A percentile compares a stretch with the other conserved stretches of the same genome.
Conservation (phyloP, 2,113 vertebrate genomes). For the Elgaria multicarinata region DNA sequence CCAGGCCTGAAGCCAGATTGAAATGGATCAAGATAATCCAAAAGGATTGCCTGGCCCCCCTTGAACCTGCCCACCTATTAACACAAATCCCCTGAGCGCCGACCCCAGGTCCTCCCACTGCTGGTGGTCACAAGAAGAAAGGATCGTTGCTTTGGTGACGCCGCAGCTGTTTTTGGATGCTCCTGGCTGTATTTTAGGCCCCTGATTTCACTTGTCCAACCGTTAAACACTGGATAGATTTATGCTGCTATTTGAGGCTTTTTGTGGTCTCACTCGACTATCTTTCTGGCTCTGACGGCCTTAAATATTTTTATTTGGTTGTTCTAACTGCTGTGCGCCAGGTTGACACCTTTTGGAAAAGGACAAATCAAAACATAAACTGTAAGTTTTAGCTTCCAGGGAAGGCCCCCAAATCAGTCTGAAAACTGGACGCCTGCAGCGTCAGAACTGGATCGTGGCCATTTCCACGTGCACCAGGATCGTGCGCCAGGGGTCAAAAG, state of each 20-base stretch:
- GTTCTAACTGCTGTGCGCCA: no score
- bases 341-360: no score
- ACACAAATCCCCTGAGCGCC: neutral
- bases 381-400: no score
- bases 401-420: neutral
- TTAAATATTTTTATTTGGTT: no score
- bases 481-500: no score
- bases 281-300: neutral
- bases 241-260: neutral
- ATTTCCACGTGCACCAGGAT: neutral
- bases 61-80: neutral
- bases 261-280: rapidly evolving
- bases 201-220: neutral
- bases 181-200: neutral
- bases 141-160: neutral
- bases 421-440: neutral
- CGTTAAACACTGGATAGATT: neutral
- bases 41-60: neutral
- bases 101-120: neutral
- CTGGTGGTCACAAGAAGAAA: neutral
- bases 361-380: neutral
- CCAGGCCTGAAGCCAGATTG: no score
- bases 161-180: neutral
- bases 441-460: neutral
- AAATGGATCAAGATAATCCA: no score